Evolutionary conservation across 2,797 vertebrate species (phyloP).

Genomic region (Labeo calbasu): DNA sequence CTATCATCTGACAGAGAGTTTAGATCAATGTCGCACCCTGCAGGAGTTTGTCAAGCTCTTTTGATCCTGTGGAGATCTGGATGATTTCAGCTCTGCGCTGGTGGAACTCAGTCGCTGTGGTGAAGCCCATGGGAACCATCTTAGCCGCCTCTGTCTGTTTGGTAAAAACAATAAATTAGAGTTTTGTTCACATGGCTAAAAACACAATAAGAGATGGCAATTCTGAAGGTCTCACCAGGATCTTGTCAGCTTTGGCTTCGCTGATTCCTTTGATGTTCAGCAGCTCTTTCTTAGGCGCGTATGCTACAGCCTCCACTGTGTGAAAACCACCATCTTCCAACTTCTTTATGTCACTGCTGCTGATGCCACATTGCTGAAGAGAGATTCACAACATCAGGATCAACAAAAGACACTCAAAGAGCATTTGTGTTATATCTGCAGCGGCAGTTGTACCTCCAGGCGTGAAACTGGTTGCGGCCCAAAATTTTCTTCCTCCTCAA

Average conservation of each 20-base stretch:
- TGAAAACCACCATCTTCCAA: slow-evolving; percentile 96
- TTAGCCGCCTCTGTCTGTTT: slow-evolving; percentile 91
- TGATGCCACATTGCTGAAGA: slow-evolving; percentile 92
- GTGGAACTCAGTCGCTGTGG: slow-evolving; percentile 96
- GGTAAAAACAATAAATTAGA: background rate
- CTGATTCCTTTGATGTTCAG: slow-evolving; percentile 98
- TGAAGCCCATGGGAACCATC: slow-evolving; percentile 97
- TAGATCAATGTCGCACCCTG: slow-evolving; percentile 78
- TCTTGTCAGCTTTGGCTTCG: slow-evolving; percentile 96
- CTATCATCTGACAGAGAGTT: background rate
- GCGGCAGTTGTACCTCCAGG: slow-evolving; percentile 79
- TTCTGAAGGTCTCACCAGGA: slow-evolving; percentile 80
- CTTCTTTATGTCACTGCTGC: slow-evolving; percentile 93
- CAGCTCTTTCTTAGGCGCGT: slow-evolving; percentile 94
- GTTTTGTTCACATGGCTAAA: background rate
- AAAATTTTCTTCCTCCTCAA: slow-evolving; percentile 90
- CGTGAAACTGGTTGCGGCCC: slow-evolving; percentile 90
- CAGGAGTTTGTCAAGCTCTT: slow-evolving; percentile 95
- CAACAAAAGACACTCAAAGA: background rate
- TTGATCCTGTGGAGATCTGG: slow-evolving; percentile 95
- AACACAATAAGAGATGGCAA: background rate
- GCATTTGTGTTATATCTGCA: background rate
- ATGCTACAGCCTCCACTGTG: slow-evolving; percentile 95
- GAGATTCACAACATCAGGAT: background rate
- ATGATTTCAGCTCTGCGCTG: slow-evolving; percentile 96